Base-by-base conservation (phyloP, 2,797 vertebrate genomes). In the Diplodus puntazzo region DNA sequence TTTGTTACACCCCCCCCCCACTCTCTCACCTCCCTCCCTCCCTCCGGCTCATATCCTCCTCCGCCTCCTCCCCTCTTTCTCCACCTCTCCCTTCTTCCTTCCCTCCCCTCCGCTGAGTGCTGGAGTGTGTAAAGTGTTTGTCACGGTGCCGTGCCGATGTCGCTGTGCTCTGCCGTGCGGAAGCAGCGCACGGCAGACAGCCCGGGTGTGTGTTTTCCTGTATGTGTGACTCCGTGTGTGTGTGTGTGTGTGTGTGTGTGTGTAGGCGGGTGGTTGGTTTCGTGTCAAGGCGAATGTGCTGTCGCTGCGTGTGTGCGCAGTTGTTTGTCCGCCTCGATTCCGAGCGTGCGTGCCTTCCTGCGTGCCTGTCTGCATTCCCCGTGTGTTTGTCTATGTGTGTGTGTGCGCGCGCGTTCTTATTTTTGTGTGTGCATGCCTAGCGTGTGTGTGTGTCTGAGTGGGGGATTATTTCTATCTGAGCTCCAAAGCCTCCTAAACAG, bases 401-500 rank as follows among this genome's bases (percentile, higher is more conserved):
- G 60, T 46, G 25, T 66, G 39, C 50, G 50, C 45, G 60, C 11
- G 69, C 17, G n/a, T 45, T 69, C 59, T 52, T 66, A 60, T 75
- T 75, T 75, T 72, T 80, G 79, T 72, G 81, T 81, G 77, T 81
- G 83, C 46, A 42, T 75, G 80, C 55, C 45, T 72, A 60, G 46
- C 43, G 34, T 69, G 81, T 69, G 79, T 80, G 91, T 91, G 92
- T 82, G 93, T 91, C 89, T 94, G 92, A 92, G 92, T 88, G 90
- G 90, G 91, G 90, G 92, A 93, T 94, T 94, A 93, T 94, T 94
- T 93, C 92, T 94, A 92, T 94, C 92, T 93, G 93, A 93, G 93
- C 93, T 92, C 92, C 92, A 94, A 93, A 94, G 92, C 92, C 90
- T 93, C 87, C 92, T 93, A 92, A 92, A 94, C 92, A 94, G 92